Percentiles rank a stretch among this genome's conserved stretches.
Conservation (phyloP, 2,888 invertebrate species). For the Drosophila antonietae region DNA sequence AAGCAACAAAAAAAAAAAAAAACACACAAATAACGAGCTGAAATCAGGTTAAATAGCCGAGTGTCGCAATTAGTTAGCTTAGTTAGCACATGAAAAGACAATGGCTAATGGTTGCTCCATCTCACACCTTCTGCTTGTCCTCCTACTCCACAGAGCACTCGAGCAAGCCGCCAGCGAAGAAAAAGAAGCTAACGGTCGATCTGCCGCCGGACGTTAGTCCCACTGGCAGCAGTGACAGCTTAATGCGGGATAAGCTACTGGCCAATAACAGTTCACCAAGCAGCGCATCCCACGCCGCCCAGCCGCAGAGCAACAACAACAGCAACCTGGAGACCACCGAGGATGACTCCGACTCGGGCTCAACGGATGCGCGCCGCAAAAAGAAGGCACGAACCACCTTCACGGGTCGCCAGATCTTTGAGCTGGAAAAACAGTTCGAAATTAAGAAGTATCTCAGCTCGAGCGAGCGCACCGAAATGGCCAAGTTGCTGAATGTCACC, state of each 20-base stretch:
- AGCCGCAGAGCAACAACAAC: constrained; percentile 35
- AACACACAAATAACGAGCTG: constrained; percentile 2
- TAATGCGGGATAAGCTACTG: constrained; percentile 76
- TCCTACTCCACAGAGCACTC: constrained; percentile 52
- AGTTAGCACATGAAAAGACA: constrained; percentile 20
- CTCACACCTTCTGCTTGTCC: constrained; percentile 10
- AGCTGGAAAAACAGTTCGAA: constrained; percentile 98
- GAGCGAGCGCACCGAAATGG: constrained; percentile 97
- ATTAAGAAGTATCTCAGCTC: constrained; percentile 98
- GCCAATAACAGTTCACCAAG: constrained; percentile 56
- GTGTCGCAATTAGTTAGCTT: constrained; percentile 32
- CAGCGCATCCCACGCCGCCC: constrained; percentile 34
- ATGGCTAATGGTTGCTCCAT: constrained; percentile 22
- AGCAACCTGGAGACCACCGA: constrained; percentile 84
- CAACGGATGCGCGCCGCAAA: constrained; percentile 87
- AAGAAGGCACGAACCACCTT: constrained; percentile 97
- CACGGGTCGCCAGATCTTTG: constrained; percentile 97
- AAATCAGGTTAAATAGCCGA: constrained; percentile 71
- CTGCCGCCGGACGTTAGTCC: constrained; percentile 78
- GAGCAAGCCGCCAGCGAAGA: constrained; percentile 78
- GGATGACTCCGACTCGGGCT: constrained; percentile 86
- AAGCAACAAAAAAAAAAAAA: not conserved
- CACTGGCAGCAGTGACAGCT: constrained; percentile 76
- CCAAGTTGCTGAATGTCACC: constrained; percentile 95
- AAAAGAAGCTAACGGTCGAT: constrained; percentile 77